These are phyloP conservation scores for Drosophila tristis DNA, from an alignment of 1,140 invertebrate species.

Conservation along the genomic window DNA sequence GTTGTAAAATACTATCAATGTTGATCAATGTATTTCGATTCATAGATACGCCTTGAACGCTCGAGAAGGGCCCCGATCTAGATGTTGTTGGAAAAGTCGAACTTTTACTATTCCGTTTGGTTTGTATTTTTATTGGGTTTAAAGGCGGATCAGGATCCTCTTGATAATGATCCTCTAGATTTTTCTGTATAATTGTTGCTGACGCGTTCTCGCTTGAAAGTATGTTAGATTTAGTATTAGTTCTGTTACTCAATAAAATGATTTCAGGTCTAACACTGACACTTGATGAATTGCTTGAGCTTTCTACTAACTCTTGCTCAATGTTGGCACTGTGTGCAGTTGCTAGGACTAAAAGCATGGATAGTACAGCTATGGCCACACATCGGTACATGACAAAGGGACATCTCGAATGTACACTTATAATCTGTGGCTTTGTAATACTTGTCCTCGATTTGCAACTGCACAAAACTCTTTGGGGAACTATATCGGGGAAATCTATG, in stretches of 20 bases:
- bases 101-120: conserved; percentile 8
- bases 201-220: conserved; percentile 14
- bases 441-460: conserved; percentile 5
- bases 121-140: conserved; percentile 16
- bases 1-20: conserved; percentile 55
- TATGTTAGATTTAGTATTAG: conserved; percentile 2
- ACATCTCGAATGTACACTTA: background rate
- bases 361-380: conserved; percentile 13
- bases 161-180: conserved; percentile 4
- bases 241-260: background rate
- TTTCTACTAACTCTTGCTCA: conserved; percentile 1
- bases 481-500: background rate
- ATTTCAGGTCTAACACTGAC: conserved; percentile 3
- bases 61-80: conserved; percentile 1
- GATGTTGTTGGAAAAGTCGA: background rate
- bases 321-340: conserved; percentile 18
- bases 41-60: conserved; percentile 42
- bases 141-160: background rate
- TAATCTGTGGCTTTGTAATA: conserved; percentile 1
- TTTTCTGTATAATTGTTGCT: background rate
- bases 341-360: conserved; percentile 41
- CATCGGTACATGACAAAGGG: conserved; percentile 20
- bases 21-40: conserved; percentile 55
- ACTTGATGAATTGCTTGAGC: conserved; percentile 11
- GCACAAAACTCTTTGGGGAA: conserved; percentile 1